Conservation (phyloP, 2,797 vertebrate species). For the Salmo trutta region DNA sequence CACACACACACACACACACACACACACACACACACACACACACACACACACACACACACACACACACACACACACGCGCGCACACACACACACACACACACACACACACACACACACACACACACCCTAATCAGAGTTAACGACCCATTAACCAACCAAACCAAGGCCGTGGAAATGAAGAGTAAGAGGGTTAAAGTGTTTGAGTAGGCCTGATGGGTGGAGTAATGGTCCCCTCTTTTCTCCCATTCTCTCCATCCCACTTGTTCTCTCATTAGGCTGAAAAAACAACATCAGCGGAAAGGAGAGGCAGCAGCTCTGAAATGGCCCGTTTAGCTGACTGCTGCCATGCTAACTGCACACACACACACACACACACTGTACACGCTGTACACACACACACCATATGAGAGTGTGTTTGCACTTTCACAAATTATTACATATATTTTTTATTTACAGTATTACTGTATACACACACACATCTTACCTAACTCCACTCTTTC, state of each 20-base stretch:
- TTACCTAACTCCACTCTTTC: too few relatives aligned
- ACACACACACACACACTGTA: slow-evolving; percentile 8
- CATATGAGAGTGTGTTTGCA: too few relatives aligned
- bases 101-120: neutral
- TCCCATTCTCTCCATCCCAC: slow-evolving; percentile 11
- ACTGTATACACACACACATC: too few relatives aligned
- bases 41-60: slow-evolving; percentile 6
- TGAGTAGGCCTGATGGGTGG: slow-evolving; percentile 29
- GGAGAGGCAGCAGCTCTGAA: slow-evolving; percentile 12
- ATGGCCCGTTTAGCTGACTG: slow-evolving; percentile 28
- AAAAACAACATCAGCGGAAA: slow-evolving; percentile 40
- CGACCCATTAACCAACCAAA: slow-evolving; percentile 53
- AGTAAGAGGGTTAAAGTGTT: neutral
- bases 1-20: slow-evolving; percentile 1
- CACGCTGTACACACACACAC: neutral
- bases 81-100: neutral
- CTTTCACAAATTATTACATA: too few relatives aligned
- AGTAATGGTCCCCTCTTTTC: neutral
- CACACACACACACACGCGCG: slow-evolving; percentile 27
- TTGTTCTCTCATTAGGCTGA: slow-evolving; percentile 29
- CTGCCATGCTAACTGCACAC: slow-evolving; percentile 1
- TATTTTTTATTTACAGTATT: too few relatives aligned
- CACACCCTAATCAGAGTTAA: slow-evolving; percentile 42
- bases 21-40: too few relatives aligned
- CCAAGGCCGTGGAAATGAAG: slow-evolving; percentile 15